Evolutionary conservation across 2,888 invertebrate genomes (phyloP), one percentile per base, ranked within the genome.

Genomic region (Tinea pellionella): DNA sequence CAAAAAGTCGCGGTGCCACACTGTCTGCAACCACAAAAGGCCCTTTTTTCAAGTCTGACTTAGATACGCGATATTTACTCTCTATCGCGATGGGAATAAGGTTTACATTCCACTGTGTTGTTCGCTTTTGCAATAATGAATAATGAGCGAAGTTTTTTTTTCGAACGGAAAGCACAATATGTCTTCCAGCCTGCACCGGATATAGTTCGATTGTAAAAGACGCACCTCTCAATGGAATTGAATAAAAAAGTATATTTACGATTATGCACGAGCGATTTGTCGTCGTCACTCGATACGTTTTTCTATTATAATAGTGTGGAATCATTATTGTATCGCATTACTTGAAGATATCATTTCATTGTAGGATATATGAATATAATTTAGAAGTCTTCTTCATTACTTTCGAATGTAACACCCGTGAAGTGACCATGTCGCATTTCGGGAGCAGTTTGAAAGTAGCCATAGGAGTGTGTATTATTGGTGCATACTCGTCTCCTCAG

Each of bases 191-290:
- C 69, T 69, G 65, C 71, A 75, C 85, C 85, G 87, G 87, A 87
- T 82, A 83, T 86, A 80, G 73, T 67, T 67, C 68, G 71, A 73
- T 71, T 70, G 72, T 73, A 60, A 13, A 37, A 29, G 47, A 43
- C 16, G 11, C 71, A 66, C 37, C 37, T 77, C 75, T 37, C 37
- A 37, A 37, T 37, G 37, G 37, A 37, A 37, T 77, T 72, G 77
- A 29, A 74, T 76, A 77, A 78, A 84, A 81, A 83, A 80, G 69
- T 68, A 68, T 75, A 83, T 83, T 84, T 82, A 80, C 80, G 77
- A 86, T 83, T 83, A 84, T 85, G 77, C 78, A 85, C 82, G 78
- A 83, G 74, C 80, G 79, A 84, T 85, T 85, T 83, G 80, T 80
- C 78, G 69, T 67, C 69, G 85, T 78, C 80, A 87, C 72, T 74